These are phyloP conservation scores for Pangasius krempfi DNA, from an alignment of 2,797 vertebrate genomes.

Conservation along the genomic window DNA sequence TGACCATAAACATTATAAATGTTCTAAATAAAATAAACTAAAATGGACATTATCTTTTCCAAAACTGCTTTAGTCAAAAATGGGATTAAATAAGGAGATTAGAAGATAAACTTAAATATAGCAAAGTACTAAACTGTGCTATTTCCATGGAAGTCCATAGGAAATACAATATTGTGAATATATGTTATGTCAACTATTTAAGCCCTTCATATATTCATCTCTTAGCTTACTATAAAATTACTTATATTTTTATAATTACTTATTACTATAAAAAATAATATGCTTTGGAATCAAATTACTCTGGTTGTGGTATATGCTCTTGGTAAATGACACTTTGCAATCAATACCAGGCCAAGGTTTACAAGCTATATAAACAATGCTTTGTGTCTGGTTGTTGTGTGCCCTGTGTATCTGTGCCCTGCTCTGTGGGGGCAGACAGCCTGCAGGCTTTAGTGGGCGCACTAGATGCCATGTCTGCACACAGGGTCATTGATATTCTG, in stretches of 20 bases:
- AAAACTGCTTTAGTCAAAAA: background rate
- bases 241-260: no score
- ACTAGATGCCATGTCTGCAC: conserved; percentile 67
- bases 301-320: background rate
- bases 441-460: conserved; percentile 64
- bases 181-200: background rate
- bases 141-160: background rate
- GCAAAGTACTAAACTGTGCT: no score
- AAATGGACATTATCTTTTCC: background rate
- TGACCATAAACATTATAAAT: background rate
- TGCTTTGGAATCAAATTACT: background rate
- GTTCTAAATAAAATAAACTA: background rate
- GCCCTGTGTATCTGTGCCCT: conserved; percentile 37
- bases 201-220: background rate
- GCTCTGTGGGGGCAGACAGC: conserved; percentile 66
- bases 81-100: background rate
- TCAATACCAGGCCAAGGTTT: conserved; percentile 20
- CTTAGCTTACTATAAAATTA: background rate
- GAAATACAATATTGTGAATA: background rate
- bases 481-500: conserved; percentile 79
- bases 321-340: conserved; percentile 26
- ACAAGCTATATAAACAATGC: conserved; percentile 21
- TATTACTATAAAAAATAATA: background rate
- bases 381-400: conserved; percentile 32
- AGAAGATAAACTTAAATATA: background rate